Percentiles rank a stretch among this genome's conserved stretches.
phyloP scores from a whole-genome alignment of 2,888 invertebrate genomes.

The Hydroisotoma schaefferi region DNA sequence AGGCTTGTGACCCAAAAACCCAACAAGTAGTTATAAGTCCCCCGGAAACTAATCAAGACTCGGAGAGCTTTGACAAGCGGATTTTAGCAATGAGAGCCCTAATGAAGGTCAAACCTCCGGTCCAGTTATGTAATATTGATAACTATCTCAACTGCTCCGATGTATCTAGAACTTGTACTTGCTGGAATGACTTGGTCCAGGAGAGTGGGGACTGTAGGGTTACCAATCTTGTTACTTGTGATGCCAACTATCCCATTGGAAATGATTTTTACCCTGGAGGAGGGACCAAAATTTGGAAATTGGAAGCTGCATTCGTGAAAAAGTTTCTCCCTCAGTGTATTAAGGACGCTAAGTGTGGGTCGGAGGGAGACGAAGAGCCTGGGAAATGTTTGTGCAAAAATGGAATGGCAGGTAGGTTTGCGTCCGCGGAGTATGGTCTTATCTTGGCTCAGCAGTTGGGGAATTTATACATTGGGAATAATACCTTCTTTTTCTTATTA shows the following conservation, averaged over 20 bases:
- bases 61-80: conserved; percentile 4
- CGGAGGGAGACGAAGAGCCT: conserved; percentile 14
- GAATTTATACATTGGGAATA: too few relatives aligned
- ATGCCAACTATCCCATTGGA: conserved; percentile 16
- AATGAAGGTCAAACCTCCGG: not conserved
- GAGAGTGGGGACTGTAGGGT: conserved; percentile 14
- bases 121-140: conserved; percentile 21
- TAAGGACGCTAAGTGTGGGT: conserved; percentile 15
- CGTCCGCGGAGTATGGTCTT: too few relatives aligned
- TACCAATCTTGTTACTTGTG: conserved; percentile 20
- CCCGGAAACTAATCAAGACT: too few relatives aligned
- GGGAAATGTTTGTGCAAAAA: conserved; percentile 18
- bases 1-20: conserved; percentile 22
- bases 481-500: too few relatives aligned
- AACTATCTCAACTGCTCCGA: conserved; percentile 18
- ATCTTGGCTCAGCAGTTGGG: too few relatives aligned
- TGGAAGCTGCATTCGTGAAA: conserved; percentile 14
- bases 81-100: conserved; percentile 6
- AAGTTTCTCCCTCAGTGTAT: conserved; percentile 20
- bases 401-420: not conserved
- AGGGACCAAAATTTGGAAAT: conserved; percentile 20
- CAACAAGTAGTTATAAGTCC: conserved; percentile 10
- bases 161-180: conserved; percentile 16
- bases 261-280: conserved; percentile 7
- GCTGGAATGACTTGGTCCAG: conserved; percentile 14